phyloP scores from a whole-genome alignment of 1,140 invertebrate genomes.

The Limonius californicus region DNA sequence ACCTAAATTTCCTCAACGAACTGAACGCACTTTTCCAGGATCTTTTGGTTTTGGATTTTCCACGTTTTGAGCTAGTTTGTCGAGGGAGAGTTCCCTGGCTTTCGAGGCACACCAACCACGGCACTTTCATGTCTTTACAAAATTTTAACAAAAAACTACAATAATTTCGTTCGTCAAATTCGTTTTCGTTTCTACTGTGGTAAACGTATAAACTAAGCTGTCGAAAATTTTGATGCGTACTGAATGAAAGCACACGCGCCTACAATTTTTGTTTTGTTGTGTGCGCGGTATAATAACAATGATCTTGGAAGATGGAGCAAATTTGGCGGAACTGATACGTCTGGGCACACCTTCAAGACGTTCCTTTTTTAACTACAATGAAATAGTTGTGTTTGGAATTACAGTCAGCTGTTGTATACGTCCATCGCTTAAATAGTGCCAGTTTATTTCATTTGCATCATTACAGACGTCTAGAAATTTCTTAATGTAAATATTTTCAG shows the following conservation, averaged over 20 bases:
- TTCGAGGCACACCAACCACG: conserved; percentile 23
- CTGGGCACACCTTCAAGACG: conserved; percentile 18
- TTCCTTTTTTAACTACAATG: not conserved
- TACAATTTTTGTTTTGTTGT: not conserved
- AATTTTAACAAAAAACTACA: not conserved
- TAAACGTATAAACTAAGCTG: conserved; percentile 10
- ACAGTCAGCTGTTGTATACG: not conserved
- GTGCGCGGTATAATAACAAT: not conserved
- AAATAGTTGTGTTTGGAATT: not conserved
- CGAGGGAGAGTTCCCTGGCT: conserved; percentile 18
- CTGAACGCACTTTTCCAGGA: not conserved
- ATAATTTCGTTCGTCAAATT: conserved; percentile 13
- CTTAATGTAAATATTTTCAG: too few relatives aligned
- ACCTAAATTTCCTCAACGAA: conserved; percentile 3
- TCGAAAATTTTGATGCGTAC: conserved; percentile 4
- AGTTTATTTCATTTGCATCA: too few relatives aligned
- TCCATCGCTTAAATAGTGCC: too few relatives aligned
- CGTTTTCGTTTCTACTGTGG: conserved; percentile 5
- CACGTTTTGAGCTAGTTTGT: not conserved
- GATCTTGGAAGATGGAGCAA: conserved; percentile 3
- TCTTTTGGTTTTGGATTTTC: not conserved
- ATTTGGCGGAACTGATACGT: conserved; percentile 18
- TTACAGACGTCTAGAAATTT: too few relatives aligned
- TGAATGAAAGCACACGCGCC: conserved; percentile 4
- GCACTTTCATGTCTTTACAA: conserved; percentile 23